Conservation (phyloP, 2,888 invertebrate genomes). For the Tetragonula carbonaria region DNA sequence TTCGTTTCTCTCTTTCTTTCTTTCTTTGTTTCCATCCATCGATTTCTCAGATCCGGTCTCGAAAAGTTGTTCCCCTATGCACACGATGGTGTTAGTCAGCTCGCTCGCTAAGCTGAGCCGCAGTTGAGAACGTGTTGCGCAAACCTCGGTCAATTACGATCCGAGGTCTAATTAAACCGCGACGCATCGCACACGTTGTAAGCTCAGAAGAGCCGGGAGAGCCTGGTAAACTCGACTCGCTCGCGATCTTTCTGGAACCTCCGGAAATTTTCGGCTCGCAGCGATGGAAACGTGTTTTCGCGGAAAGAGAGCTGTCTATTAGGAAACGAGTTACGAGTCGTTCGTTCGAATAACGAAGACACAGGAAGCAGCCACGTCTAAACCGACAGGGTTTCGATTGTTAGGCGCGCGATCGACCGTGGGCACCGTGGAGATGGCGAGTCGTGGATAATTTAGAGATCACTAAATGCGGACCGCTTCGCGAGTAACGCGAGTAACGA, state of each 20-base stretch:
- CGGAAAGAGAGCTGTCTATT: neutral
- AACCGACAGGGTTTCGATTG: constrained; percentile 1
- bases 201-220: neutral
- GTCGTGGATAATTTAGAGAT: constrained; percentile 38
- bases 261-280: neutral
- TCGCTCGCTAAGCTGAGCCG: constrained; percentile 37
- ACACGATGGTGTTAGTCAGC: constrained; percentile 17
- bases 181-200: constrained; percentile 16
- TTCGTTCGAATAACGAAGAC: neutral
- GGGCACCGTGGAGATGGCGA: neutral
- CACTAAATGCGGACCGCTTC: constrained; percentile 27
- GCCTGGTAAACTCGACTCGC: neutral
- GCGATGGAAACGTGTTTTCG: neutral
- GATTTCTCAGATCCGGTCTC: neutral
- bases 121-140: constrained; percentile 58
- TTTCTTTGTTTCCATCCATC: neutral
- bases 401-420: neutral
- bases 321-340: neutral
- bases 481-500: constrained; percentile 18
- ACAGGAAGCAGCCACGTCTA: neutral
- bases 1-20: no score
- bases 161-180: constrained; percentile 62
- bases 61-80: constrained; percentile 25
- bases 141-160: constrained; percentile 62
- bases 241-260: neutral